A percentile compares a stretch with the other conserved stretches of the same genome.
Evolutionary conservation across 2,797 vertebrate species (phyloP).

Genomic region (Acanthurus lineatus): DNA sequence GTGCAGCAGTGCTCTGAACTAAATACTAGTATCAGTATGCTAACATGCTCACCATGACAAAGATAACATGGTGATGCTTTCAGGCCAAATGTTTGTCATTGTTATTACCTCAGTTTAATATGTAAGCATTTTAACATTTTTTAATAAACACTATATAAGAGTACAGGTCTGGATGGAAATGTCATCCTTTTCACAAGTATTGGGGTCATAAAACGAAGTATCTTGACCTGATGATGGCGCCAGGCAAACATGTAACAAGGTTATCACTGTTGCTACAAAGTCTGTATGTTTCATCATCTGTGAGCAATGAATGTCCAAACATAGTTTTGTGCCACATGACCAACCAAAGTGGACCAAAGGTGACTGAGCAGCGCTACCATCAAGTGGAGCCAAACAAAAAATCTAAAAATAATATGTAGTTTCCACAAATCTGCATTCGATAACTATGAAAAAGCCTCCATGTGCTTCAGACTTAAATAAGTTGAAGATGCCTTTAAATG

Average conservation of each 20-base stretch:
- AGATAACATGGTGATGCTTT: background rate
- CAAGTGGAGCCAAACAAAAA: too few relatives aligned
- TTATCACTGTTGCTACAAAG: background rate
- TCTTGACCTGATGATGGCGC: background rate
- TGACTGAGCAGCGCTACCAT: background rate
- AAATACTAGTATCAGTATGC: background rate
- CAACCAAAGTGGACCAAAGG: background rate
- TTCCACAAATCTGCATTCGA: too few relatives aligned
- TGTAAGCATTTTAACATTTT: background rate
- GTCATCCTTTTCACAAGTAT: background rate
- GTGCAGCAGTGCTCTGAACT: background rate
- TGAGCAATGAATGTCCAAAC: background rate
- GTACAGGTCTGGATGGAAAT: background rate
- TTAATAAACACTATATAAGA: background rate
- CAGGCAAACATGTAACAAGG: background rate
- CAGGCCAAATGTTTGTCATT: background rate
- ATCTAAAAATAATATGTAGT: too few relatives aligned
- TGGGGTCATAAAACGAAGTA: background rate
- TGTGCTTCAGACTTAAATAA: background rate
- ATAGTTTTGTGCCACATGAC: background rate
- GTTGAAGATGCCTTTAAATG: background rate
- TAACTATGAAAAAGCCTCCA: background rate
- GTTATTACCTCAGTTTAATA: background rate
- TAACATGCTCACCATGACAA: background rate
- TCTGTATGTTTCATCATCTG: constrained; percentile 15